Percentiles rank a stretch among this genome's conserved stretches.
These are phyloP conservation scores for Eustalomyia histrio DNA, from an alignment of 2,888 invertebrate genomes.

Conservation along the genomic window DNA sequence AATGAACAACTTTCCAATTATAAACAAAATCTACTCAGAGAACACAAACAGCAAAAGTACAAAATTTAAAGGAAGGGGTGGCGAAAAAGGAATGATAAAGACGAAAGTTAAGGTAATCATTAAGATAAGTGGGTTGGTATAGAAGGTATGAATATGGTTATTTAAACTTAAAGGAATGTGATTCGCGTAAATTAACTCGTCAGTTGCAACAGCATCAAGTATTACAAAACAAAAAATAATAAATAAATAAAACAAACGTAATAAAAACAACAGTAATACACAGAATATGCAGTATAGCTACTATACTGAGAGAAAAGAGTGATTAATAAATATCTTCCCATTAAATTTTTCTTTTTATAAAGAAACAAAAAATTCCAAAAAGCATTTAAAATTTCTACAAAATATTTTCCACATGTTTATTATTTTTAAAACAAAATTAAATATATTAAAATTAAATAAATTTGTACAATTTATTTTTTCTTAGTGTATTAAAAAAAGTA, in stretches of 20 bases:
- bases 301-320: not conserved
- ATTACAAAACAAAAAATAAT: not conserved
- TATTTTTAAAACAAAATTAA: too few species aligned
- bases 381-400: too few species aligned
- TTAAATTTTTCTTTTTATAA: too few species aligned
- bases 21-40: conserved; percentile 28
- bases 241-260: too few species aligned
- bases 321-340: too few species aligned
- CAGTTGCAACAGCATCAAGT: conserved; percentile 50
- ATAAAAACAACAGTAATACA: not conserved
- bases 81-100: not conserved
- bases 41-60: not conserved
- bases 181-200: conserved; percentile 67
- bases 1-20: conserved; percentile 61
- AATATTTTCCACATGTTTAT: too few species aligned
- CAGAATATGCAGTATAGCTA: not conserved
- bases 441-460: too few species aligned
- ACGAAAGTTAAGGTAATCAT: conserved; percentile 53
- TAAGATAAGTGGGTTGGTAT: conserved; percentile 56
- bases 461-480: not conserved
- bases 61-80: not conserved
- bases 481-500: conserved; percentile 8
- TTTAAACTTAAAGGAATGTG: conserved; percentile 64
- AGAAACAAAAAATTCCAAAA: too few species aligned
- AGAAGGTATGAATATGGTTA: conserved; percentile 59